phyloP scores from a whole-genome alignment of 1,140 invertebrate species.

The Triops longicaudatus region DNA sequence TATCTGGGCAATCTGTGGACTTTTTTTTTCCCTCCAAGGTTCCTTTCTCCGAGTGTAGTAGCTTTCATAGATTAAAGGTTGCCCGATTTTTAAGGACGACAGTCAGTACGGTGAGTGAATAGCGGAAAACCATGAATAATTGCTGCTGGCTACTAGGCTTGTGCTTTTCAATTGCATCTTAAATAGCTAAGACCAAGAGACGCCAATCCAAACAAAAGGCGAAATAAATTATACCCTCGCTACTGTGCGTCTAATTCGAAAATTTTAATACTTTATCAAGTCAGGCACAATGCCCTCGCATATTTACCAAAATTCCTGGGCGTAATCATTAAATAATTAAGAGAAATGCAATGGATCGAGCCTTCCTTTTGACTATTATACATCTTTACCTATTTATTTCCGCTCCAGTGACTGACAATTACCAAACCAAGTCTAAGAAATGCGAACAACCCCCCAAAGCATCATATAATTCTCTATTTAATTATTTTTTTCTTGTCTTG shows the following conservation, averaged over 20 bases:
- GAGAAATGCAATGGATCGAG: neutral
- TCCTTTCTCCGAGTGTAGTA: neutral
- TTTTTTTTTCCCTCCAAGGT: neutral
- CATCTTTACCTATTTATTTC: no score
- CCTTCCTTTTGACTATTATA: no score
- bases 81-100: neutral
- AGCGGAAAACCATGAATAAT: neutral
- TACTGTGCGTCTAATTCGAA: neutral
- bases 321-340: neutral
- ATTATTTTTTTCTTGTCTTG: no score
- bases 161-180: constrained; percentile 12
- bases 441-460: no score
- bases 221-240: neutral
- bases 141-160: neutral
- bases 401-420: no score
- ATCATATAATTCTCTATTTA: no score
- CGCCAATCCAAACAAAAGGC: neutral
- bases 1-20: neutral
- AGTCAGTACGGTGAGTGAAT: neutral
- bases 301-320: neutral
- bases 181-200: neutral
- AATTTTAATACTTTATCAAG: neutral
- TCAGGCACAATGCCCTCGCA: neutral
- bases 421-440: no score
- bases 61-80: constrained; percentile 3